These are phyloP conservation scores for Etheostoma cragini DNA, from an alignment of 2,113 vertebrate species.

Conservation along the genomic window DNA sequence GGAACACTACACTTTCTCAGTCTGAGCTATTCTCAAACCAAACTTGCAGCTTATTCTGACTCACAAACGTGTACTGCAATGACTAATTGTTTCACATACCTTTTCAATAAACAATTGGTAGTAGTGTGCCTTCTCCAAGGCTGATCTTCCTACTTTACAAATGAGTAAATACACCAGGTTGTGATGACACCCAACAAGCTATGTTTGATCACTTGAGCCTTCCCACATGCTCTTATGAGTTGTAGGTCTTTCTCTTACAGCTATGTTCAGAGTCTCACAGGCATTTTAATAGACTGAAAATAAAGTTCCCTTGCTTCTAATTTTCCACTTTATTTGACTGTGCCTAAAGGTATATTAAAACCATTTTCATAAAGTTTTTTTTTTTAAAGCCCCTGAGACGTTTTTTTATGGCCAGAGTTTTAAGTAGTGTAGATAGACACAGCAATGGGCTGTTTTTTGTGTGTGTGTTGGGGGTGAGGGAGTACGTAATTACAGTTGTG, in stretches of 20 bases:
- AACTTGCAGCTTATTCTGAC: constrained; percentile 38
- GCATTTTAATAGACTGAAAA: constrained; percentile 29
- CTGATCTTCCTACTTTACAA: constrained; percentile 3
- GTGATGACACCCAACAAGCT: constrained; percentile 26
- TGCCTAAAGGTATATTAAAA: constrained; percentile 49
- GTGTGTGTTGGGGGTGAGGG: constrained; percentile 9
- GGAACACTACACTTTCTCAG: not conserved
- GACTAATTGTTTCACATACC: constrained; percentile 30
- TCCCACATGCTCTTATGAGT: not conserved
- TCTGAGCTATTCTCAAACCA: constrained; percentile 13
- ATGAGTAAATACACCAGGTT: constrained; percentile 29
- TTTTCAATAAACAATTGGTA: constrained; percentile 1
- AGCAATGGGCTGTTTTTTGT: constrained; percentile 26
- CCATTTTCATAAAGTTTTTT: constrained; percentile 40
- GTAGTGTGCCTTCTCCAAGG: constrained; percentile 7
- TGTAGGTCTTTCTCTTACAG: constrained; percentile 11
- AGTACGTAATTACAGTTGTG: constrained; percentile 45
- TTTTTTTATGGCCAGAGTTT: constrained; percentile 28
- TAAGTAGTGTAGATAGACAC: constrained; percentile 39
- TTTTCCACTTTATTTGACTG: constrained; percentile 51
- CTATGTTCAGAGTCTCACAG: not conserved
- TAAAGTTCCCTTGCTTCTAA: constrained; percentile 27
- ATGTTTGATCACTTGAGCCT: constrained; percentile 30
- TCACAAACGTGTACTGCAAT: constrained; percentile 20
- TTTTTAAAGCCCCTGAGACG: constrained; percentile 25